phyloP scores from a whole-genome alignment of 2,888 invertebrate genomes.

The Chaetogeoica ovagalla region DNA sequence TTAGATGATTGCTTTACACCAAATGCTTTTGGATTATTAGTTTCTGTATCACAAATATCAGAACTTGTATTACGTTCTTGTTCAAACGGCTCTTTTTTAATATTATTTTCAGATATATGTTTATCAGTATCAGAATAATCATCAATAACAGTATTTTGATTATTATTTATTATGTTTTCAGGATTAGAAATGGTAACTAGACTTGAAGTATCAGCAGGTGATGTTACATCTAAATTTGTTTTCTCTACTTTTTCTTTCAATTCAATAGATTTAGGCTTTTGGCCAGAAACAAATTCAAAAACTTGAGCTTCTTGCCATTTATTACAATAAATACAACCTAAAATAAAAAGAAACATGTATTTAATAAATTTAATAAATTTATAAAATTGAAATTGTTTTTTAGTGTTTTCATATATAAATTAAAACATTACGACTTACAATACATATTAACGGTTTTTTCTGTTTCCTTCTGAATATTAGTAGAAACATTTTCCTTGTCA shows the following conservation, averaged over 20 bases:
- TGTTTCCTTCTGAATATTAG: conserved; percentile 1
- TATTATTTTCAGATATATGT: conserved; percentile 17
- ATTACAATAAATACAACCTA: conserved; percentile 51
- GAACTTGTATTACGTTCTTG: not conserved
- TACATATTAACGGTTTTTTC: conserved; percentile 45
- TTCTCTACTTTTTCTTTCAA: conserved; percentile 14
- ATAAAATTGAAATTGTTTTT: not conserved
- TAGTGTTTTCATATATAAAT: not conserved
- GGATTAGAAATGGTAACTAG: not conserved
- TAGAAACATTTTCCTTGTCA: conserved; percentile 13
- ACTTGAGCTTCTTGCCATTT: conserved; percentile 48
- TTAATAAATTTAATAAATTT: not conserved
- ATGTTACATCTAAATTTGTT: conserved; percentile 8
- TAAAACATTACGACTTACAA: conserved; percentile 28
- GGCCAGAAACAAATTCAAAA: conserved; percentile 41
- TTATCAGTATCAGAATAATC: not conserved
- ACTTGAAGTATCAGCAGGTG: not conserved
- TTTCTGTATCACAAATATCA: conserved; percentile 3
- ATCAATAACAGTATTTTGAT: conserved; percentile 4
- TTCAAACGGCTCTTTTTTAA: not conserved
- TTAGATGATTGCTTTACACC: not conserved
- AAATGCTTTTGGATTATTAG: not conserved
- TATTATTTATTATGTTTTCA: conserved; percentile 2
- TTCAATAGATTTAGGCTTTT: conserved; percentile 42
- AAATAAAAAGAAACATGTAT: not conserved